These are phyloP conservation scores for Pogoniulus pusillus DNA, from an alignment of 2,797 vertebrate species.

Conservation along the genomic window DNA sequence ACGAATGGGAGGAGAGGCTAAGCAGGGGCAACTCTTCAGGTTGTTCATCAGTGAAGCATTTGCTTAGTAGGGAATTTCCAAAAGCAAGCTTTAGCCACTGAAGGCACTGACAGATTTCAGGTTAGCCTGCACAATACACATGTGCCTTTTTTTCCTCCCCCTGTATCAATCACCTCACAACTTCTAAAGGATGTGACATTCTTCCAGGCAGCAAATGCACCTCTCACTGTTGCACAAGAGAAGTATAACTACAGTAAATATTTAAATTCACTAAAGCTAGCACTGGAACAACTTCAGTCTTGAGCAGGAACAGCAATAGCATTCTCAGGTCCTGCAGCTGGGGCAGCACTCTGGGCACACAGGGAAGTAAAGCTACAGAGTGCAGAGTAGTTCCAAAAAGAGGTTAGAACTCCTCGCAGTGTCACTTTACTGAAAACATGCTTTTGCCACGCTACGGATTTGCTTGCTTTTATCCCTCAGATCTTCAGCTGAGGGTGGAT, in stretches of 20 bases:
- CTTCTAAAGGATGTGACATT: background rate
- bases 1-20: background rate
- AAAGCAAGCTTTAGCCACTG: background rate
- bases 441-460: background rate
- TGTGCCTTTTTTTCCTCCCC: accelerated
- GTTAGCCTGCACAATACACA: background rate
- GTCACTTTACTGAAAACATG: background rate
- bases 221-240: background rate
- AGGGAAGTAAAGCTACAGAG: background rate
- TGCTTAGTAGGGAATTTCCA: background rate
- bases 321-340: background rate
- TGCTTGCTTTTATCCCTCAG: background rate
- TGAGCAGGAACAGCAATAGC: background rate
- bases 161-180: background rate
- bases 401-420: background rate
- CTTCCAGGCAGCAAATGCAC: background rate
- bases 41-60: background rate
- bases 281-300: background rate
- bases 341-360: background rate
- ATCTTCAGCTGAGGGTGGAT: background rate
- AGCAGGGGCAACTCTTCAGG: background rate
- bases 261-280: background rate
- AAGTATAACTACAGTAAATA: background rate
- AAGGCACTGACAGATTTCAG: background rate
- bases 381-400: background rate